Evolutionary conservation across 2,888 invertebrate genomes (phyloP), one percentile per base, ranked within the genome.

Genomic region (Acrobeloides nanus): DNA sequence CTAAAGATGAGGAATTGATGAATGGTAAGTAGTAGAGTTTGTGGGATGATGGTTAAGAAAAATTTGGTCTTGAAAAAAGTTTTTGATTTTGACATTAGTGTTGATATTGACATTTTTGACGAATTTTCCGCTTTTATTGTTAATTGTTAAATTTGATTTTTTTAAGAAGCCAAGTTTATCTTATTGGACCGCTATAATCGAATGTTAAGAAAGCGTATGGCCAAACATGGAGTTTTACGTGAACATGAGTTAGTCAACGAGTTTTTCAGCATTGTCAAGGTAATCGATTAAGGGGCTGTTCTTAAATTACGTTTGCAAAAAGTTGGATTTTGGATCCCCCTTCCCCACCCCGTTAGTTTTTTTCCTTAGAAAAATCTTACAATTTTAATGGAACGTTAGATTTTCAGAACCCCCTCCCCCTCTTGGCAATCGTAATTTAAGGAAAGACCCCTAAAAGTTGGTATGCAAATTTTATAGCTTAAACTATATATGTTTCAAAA

Each of bases 181-280:
- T 24, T 40, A 12, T 39, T 54, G 18, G 43, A 54, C 23, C 58
- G 55, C 10, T 54, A 54, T 24, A 54, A 54, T 37, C 56, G 55
- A 27, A n/a, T 54, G 15, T 23, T 54, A 39, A 27, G 51, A 26
- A 46, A 32, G 12, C 17, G 55, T 10, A 25, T 29, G 10, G 20
- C 52, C 2, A 54, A 54, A 20, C 41, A 37, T 17, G 57, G 48
- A 7, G 53, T 59, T 0, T 50, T 64, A 32, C 32, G 54, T 5
- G 65, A 65, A 27, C 65, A 65, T 46, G 55, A 62, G 23, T 50
- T 61, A 27, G 48, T 65, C 31, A 55, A 43, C 18, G 59, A 62
- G 33, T 64, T 59, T 47, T 53, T 64, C 38, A 45, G 57, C 12
- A 61, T 58, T 33, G 55, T 61, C 26, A 59, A 56, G 40, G 59